phyloP scores from a whole-genome alignment of 2,797 vertebrate genomes.

The Danionella dracula region DNA sequence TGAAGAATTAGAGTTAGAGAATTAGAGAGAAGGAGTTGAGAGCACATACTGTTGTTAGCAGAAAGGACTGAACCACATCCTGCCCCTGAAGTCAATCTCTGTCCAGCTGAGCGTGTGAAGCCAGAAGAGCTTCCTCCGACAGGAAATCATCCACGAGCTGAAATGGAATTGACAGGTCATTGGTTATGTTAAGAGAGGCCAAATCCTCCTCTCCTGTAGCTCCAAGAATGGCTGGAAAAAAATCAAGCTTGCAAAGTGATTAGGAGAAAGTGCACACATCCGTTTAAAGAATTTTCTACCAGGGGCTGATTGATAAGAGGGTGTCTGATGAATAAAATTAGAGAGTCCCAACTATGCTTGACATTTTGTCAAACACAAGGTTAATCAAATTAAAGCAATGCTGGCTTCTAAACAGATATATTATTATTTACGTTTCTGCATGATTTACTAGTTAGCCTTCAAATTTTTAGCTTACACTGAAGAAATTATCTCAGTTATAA shows the following conservation, averaged over 20 bases:
- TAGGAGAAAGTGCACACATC: background rate
- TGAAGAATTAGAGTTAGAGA: too few relatives aligned
- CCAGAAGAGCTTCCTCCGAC: slow-evolving; percentile 1
- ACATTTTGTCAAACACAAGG: too few relatives aligned
- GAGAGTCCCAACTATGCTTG: too few relatives aligned
- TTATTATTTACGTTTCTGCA: too few relatives aligned
- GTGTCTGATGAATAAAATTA: too few relatives aligned
- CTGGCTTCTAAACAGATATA: too few relatives aligned
- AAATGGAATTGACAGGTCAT: slow-evolving; percentile 7
- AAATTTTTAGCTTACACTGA: too few relatives aligned
- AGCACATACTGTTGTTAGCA: too few relatives aligned
- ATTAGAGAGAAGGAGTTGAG: too few relatives aligned
- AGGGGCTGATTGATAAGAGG: too few relatives aligned
- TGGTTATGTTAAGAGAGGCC: background rate
- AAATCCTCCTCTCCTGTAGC: background rate
- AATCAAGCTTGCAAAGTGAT: slow-evolving; percentile 7
- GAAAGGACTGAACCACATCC: background rate
- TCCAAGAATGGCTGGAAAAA: slow-evolving; percentile 23
- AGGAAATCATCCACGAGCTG: slow-evolving; percentile 18
- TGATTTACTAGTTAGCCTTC: too few relatives aligned
- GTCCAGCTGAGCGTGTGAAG: slow-evolving; percentile 1
- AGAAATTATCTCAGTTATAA: background rate
- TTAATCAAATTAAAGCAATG: too few relatives aligned
- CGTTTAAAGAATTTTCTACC: background rate
- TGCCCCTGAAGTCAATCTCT: slow-evolving; percentile 14